phyloP scores from a whole-genome alignment of 2,113 vertebrate species.

The Clarias gariepinus region DNA sequence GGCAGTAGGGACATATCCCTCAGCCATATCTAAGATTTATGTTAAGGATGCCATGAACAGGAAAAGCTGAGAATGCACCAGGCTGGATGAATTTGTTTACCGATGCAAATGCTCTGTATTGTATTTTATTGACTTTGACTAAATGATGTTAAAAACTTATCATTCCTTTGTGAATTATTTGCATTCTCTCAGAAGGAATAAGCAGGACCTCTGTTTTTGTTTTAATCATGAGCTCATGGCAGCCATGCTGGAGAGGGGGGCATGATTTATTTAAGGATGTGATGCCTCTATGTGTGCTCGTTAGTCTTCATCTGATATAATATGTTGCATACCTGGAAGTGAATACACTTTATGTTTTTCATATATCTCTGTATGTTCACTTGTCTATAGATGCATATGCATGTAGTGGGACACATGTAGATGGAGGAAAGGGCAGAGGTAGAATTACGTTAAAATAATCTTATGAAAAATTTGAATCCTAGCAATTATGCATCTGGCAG shows the following conservation, averaged over 20 bases:
- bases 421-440: not conserved
- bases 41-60: not conserved
- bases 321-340: not conserved
- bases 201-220: not conserved
- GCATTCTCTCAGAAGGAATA: not conserved
- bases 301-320: conserved; percentile 39
- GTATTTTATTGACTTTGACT: not conserved
- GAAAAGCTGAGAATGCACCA: not conserved
- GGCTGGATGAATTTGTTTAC: conserved; percentile 20
- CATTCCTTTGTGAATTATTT: not conserved
- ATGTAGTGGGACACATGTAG: conserved; percentile 37
- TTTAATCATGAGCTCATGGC: not conserved
- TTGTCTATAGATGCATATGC: not conserved
- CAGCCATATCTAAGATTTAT: conserved; percentile 10
- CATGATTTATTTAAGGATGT: not conserved
- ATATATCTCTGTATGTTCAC: not conserved
- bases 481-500: not conserved
- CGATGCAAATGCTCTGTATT: not conserved
- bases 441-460: conserved; percentile 19
- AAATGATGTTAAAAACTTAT: conserved; percentile 19
- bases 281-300: conserved; percentile 50
- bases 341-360: not conserved
- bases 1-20: conserved; percentile 1
- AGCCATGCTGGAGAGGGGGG: not conserved
- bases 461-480: conserved; percentile 26